Conservation (phyloP, 2,797 vertebrate species). For the Pangasius mekongensis region DNA sequence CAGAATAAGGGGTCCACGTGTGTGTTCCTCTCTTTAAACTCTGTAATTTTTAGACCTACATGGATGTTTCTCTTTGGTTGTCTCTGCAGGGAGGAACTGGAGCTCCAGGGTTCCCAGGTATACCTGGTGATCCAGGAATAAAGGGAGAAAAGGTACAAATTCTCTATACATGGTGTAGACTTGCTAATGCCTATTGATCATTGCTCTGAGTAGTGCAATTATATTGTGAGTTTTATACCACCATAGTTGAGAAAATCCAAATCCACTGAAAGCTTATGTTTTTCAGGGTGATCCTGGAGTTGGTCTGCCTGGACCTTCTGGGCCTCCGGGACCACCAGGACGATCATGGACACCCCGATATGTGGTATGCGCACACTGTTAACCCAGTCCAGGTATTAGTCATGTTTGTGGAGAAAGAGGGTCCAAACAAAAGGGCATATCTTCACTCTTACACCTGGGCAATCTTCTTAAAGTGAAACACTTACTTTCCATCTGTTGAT, state of each 20-base stretch:
- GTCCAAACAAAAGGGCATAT: background rate
- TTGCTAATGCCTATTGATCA: background rate
- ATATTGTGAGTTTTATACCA: background rate
- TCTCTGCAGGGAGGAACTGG: slow-evolving; percentile 74
- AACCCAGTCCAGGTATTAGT: background rate
- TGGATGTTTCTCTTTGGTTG: slow-evolving; percentile 6
- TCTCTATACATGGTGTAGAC: background rate
- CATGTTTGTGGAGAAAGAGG: background rate
- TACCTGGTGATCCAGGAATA: slow-evolving; percentile 73
- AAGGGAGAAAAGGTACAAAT: slow-evolving; percentile 82
- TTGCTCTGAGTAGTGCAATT: background rate
- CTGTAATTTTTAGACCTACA: background rate
- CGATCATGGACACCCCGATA: slow-evolving; percentile 59
- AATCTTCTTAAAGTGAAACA: background rate
- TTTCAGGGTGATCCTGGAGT: slow-evolving; percentile 78
- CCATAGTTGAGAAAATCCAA: background rate
- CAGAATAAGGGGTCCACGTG: slow-evolving; percentile 26
- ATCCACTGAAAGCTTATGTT: background rate
- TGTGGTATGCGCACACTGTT: slow-evolving; percentile 57
- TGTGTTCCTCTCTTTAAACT: background rate
- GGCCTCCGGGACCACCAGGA: slow-evolving; percentile 76
- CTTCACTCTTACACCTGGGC: background rate
- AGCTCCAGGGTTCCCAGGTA: slow-evolving; percentile 75
- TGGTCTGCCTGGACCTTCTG: slow-evolving; percentile 78
- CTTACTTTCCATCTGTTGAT: background rate